Evolutionary conservation across 2,888 invertebrate species (phyloP).

Genomic region (Apotomis turbidana): DNA sequence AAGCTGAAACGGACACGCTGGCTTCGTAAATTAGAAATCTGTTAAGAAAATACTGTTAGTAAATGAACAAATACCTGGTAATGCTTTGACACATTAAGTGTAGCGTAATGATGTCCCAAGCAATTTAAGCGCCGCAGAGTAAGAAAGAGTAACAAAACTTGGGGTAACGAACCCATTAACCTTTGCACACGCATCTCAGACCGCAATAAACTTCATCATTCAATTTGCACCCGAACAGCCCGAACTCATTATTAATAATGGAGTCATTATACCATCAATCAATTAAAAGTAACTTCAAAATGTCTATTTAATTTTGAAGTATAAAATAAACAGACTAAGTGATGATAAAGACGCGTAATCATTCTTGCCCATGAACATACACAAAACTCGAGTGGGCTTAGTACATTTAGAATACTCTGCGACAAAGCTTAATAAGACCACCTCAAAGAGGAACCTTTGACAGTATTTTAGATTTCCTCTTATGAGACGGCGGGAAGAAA

Average conservation of each 20-base stretch:
- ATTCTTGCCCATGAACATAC: background rate
- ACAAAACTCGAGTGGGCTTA: background rate
- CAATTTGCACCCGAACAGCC: constrained; percentile 13
- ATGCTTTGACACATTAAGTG: constrained; percentile 5
- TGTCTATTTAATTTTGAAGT: background rate
- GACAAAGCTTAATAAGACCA: too few species aligned
- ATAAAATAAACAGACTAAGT: too few species aligned
- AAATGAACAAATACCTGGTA: background rate
- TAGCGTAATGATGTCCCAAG: background rate
- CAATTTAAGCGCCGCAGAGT: constrained; percentile 40
- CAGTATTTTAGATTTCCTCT: too few species aligned
- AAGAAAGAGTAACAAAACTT: constrained; percentile 51
- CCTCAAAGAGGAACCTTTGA: too few species aligned
- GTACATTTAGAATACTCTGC: too few species aligned
- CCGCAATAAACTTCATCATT: constrained; percentile 39
- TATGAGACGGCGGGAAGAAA: too few species aligned
- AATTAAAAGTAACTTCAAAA: background rate
- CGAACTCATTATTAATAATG: background rate
- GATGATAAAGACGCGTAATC: too few species aligned
- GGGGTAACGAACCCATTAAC: constrained; percentile 67
- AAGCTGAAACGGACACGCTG: too few species aligned
- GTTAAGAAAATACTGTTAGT: background rate
- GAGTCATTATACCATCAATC: constrained; percentile 2
- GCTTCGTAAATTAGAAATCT: too few species aligned
- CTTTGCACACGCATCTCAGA: constrained; percentile 47